These are phyloP conservation scores for Micromussa lordhowensis DNA, from an alignment of 92 coral and sea anemone species.

Conservation along the genomic window DNA sequence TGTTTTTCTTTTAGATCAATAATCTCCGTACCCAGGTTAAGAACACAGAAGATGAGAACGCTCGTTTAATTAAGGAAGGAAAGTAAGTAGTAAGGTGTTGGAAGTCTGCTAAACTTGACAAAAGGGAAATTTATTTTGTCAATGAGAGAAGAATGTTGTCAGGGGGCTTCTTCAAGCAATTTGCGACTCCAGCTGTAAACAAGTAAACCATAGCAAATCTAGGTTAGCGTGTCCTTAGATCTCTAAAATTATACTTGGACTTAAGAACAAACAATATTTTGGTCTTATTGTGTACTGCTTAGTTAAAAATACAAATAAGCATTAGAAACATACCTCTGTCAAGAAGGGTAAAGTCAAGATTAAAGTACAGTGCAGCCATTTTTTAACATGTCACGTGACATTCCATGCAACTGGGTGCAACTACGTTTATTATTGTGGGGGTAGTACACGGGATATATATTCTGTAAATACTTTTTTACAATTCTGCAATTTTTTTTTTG, in stretches of 20 bases:
- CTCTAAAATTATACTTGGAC: too few relatives aligned
- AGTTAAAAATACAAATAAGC: too few relatives aligned
- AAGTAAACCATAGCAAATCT: too few relatives aligned
- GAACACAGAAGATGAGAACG: conserved; percentile 85
- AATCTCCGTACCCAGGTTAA: conserved; percentile 83
- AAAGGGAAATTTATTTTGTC: too few relatives aligned
- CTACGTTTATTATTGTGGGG: not conserved
- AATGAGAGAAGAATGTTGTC: too few relatives aligned
- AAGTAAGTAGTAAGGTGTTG: conserved; percentile 53
- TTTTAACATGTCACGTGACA: conserved; percentile 17
- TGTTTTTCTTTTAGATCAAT: conserved; percentile 56
- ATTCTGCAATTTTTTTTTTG: not conserved
- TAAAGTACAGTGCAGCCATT: too few relatives aligned
- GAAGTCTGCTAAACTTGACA: too few relatives aligned
- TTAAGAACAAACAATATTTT: too few relatives aligned
- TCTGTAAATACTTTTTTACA: not conserved
- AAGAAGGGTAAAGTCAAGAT: too few relatives aligned
- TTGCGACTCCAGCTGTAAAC: too few relatives aligned
- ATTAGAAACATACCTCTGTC: not conserved
- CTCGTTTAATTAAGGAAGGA: conserved; percentile 89
- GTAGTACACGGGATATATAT: not conserved
- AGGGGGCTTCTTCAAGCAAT: too few relatives aligned
- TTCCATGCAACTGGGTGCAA: not conserved
- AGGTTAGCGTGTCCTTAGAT: too few relatives aligned
- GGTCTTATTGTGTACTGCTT: not conserved